A percentile compares a stretch with the other conserved stretches of the same genome.
These are phyloP conservation scores for Punctoribates punctum DNA, from an alignment of 2,888 invertebrate species.

Conservation along the genomic window DNA sequence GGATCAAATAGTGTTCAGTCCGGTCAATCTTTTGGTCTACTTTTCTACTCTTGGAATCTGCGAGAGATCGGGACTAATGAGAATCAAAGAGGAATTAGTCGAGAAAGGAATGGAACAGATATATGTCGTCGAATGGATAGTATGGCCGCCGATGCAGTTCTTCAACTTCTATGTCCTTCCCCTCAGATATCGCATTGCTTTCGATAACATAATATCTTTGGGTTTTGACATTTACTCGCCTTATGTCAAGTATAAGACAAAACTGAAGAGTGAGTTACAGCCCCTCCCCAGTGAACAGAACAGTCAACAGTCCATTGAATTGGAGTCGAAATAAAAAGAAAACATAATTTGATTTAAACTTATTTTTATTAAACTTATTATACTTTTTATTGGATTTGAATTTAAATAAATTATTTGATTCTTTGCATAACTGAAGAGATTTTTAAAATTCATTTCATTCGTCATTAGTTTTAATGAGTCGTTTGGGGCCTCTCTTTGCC, in stretches of 20 bases:
- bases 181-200: conserved; percentile 74
- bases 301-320: background rate
- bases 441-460: background rate
- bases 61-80: conserved; percentile 62
- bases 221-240: conserved; percentile 82
- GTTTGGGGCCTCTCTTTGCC: conserved; percentile 82
- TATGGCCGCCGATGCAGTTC: conserved; percentile 89
- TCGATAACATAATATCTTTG: conserved; percentile 77
- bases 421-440: background rate
- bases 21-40: conserved; percentile 69
- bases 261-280: conserved; percentile 43
- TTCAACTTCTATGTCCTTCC: conserved; percentile 87
- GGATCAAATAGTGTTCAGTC: conserved; percentile 80
- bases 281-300: background rate
- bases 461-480: conserved; percentile 57
- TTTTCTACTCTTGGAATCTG: conserved; percentile 70
- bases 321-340: background rate
- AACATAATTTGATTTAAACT: too few relatives aligned
- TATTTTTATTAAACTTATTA: too few relatives aligned
- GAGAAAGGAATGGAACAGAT: conserved; percentile 68
- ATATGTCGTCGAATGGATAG: conserved; percentile 80
- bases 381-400: too few relatives aligned
- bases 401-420: background rate
- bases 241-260: conserved; percentile 64
- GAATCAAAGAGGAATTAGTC: conserved; percentile 65